Evolutionary conservation across 1,140 invertebrate genomes (phyloP), one percentile per base, ranked within the genome.

Genomic region (Aphelinus atriplicis): DNA sequence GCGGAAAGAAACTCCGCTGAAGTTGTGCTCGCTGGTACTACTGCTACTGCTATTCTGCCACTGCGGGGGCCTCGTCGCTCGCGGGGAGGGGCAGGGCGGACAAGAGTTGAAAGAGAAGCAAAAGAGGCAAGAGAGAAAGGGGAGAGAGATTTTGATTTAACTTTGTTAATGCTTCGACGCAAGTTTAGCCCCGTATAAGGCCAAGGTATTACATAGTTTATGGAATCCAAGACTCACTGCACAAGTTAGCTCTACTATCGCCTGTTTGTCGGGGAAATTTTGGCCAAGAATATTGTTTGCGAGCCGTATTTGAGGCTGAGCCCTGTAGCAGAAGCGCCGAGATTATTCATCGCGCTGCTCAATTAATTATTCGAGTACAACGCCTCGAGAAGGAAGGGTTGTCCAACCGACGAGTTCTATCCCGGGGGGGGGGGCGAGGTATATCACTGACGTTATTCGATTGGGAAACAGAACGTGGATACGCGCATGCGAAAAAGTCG

Each of bases 161-260:
- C 68, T 70, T 70, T 60, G 57, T 70, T 70, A 70, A 70, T 70
- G 68, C 68, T 46, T 10, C 64, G 2, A 43, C 50, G 2, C 56
- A 50, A 48, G 55, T 69, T 69, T 68, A 66, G 50, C 55, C 55
- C 46, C 4, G 51, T 66, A 66, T 55, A 66, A 42, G 51, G 57
- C 67, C 57, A 7, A 43, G 57, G 67, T 70, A 70, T 70, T 70
- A 70, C 48, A 70, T 70, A 70, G 67, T 70, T 70, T 70, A 70
- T 70, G 67, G 57, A 61, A 70, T 70, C 50, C 43, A 7, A 57
- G 57, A 51, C 66, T 57, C 51, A n/a, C 60, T 63, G 66, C 9
- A 10, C 7, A n/a, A n/a, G n/a, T n/a, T n/a, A n/a, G n/a, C n/a
- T n/a, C n/a, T n/a, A n/a, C n/a, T n/a, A n/a, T n/a, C 10, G 3